phyloP scores from a whole-genome alignment of 2,113 vertebrate genomes.

The Micromys minutus region DNA sequence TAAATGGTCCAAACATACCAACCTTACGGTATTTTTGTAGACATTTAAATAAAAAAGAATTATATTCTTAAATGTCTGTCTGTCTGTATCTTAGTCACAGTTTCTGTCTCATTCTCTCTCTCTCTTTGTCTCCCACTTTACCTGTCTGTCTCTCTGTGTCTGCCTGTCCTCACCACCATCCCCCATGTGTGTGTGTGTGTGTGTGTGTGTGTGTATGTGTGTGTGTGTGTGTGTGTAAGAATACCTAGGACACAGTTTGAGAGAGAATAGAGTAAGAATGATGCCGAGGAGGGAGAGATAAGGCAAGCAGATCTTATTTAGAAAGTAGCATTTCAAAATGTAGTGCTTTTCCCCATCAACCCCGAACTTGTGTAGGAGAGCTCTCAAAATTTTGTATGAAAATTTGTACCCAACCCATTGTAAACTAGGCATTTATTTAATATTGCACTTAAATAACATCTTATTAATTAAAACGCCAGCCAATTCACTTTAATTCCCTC shows the following conservation, averaged over 20 bases:
- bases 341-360: not conserved
- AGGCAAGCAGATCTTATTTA: not conserved
- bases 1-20: not conserved
- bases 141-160: no score
- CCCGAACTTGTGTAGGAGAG: not conserved
- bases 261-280: not conserved
- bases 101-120: not conserved
- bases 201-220: not conserved
- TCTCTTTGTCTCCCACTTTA: not conserved
- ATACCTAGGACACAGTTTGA: not conserved
- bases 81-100: not conserved
- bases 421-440: not conserved
- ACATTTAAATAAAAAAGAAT: not conserved
- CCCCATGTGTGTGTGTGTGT: not conserved
- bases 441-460: conserved; percentile 43
- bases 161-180: not conserved
- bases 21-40: not conserved
- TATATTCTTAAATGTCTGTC: not conserved
- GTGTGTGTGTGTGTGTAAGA: not conserved
- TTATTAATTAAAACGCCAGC: conserved; percentile 8
- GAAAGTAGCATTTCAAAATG: not conserved
- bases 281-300: not conserved
- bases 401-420: not conserved
- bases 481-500: not conserved
- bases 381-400: not conserved